Evolutionary conservation across 1,140 invertebrate genomes (phyloP), one percentile per base, ranked within the genome.

Genomic region (Megathymus violae): DNA sequence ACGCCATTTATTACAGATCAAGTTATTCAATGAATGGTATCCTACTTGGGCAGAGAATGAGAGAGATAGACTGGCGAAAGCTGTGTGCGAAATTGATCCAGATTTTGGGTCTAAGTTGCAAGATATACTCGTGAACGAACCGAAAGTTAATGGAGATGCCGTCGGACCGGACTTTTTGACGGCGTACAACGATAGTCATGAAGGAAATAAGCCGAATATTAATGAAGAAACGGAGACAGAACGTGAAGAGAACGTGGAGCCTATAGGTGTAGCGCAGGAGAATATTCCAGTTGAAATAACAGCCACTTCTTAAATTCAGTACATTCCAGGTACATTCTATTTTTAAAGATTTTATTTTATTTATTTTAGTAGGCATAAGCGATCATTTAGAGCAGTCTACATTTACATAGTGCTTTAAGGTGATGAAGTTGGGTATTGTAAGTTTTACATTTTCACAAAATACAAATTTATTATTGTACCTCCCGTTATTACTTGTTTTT

Each of bases 1-100:
- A n/a, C n/a, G n/a, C n/a, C 64, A 56, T 74, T 25, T 70, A 69
- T 89, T 88, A 9, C 71, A 95, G 94, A 93, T 95, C 46, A 97
- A 98, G 89, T 84, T 98, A 7, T 97, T 98, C 78, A 93, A 94
- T 76, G 95, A 97, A 88, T 98, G 97, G 97, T 95, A 94, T 77
- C 92, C 94, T 52, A 94, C 94, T 70, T 98, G 97, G 97, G 93
- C 93, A 38, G 92, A 94, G 41, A 94, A 95, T 61, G 95, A 97
- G 61, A 95, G 94, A 75, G 93, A 95, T 22, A 93, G 92, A 54
- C 90, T 96, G n/a, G 79, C 96, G 7, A 92, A 93, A 43, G 93
- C 93, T 54, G 93, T 96, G 17, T 93, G 93, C 47, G 94, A 95
- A 74, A 92, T 94, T 31, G 96, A 96, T 87, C 76, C 93, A 11